Base-by-base conservation (phyloP, 2,888 invertebrate genomes). In the Archips crataeganus region DNA sequence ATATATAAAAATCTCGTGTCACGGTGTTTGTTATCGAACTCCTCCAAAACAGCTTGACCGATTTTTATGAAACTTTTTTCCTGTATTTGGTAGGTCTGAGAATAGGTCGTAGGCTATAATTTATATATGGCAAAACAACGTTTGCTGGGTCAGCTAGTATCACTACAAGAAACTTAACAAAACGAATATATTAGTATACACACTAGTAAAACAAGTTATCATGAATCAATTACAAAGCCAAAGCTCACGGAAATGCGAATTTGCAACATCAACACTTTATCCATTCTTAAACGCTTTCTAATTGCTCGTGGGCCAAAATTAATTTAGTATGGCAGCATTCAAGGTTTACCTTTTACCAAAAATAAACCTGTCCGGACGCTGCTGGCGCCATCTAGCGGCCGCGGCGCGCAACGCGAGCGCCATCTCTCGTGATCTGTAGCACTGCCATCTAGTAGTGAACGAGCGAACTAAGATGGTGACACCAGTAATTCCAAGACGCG, bases 291-390 rank as follows among this genome's bases (percentile, higher is more conserved):
- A 60, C 5, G 15, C 15, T 59, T 47, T 59, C 42, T 64, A 69
- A 69, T 70, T 34, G 64, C 45, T 36, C 1, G 39, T 34, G 10
- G n/a, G 47, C 61, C 82, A 82, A 85, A 82, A 77, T 77, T 82
- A 80, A 81, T 80, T 81, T 76, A 74, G 79, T 81, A 82, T 81
- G 77, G 81, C 84, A 84, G 78, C 82, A 82, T 83, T 80, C 79
- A 83, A 75, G 74, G 80, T 85, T 87, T 87, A 85, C 86, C 84
- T 85, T 88, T 84, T 74, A 84, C 88, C 87, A 89, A 91, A 92
- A 92, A 92, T 92, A 92, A 90, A 90, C 84, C 81, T 78, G 84
- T 84, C 82, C 82, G 79, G 45, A 34, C 39, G 64, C 34, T 34
- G 3, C 54, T 61, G 80, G 75, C 85, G 90, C 88, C 90, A 89